Evolutionary conservation across 23 tunicate species (phyloP).

Genomic region (Trididemnum miniatum): DNA sequence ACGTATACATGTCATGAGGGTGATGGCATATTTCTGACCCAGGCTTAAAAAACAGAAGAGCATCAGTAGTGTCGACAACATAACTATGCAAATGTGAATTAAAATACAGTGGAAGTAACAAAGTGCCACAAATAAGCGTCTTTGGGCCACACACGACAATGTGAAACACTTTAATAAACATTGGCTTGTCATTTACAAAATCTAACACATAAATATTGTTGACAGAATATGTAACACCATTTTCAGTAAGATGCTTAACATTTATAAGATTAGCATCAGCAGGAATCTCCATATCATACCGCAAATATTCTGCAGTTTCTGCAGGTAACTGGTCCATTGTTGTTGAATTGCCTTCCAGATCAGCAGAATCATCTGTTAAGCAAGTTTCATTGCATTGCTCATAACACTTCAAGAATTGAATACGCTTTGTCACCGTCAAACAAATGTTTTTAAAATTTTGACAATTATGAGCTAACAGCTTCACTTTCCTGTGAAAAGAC

Average conservation of each 20-base stretch:
- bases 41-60: constrained; percentile 20
- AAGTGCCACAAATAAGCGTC: neutral
- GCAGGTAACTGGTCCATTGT: neutral
- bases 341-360: neutral
- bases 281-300: neutral
- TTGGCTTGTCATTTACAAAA: too few relatives aligned
- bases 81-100: constrained; percentile 21
- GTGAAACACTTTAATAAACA: neutral
- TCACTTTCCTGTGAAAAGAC: constrained; percentile 40
- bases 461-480: neutral
- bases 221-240: constrained; percentile 26
- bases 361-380: neutral
- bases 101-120: constrained; percentile 11
- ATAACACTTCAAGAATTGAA: neutral
- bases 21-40: constrained; percentile 21
- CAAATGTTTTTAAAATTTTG: constrained; percentile 26
- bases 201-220: too few relatives aligned
- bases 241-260: neutral
- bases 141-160: constrained; percentile 6
- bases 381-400: neutral
- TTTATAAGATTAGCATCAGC: neutral
- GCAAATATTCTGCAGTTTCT: too few relatives aligned
- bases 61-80: constrained; percentile 23
- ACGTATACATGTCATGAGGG: constrained; percentile 25
- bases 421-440: constrained; percentile 7